Evolutionary conservation across 2,113 vertebrate genomes (phyloP), one percentile per base, ranked within the genome.

Genomic region (Calyptomena viridis): DNA sequence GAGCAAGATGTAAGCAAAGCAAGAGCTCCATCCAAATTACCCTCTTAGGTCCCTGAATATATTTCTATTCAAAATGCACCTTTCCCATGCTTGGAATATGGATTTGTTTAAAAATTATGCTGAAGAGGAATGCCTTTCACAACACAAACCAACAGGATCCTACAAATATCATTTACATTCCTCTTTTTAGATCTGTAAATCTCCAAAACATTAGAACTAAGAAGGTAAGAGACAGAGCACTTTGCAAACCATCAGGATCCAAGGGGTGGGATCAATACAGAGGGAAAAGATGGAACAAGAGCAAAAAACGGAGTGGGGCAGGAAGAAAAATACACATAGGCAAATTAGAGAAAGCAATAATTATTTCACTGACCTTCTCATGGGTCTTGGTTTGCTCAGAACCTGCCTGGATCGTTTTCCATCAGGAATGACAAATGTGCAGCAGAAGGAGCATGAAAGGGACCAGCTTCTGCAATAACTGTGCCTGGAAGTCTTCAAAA

Each of bases 361-460:
- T 87, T 92, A 87, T 90, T 93, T 72, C 52, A 67, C 66, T 82
- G 91, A 90, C 82, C 91, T 93, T 63, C 88, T 85, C 82, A 59
- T 11, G 74, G 74, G 93, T 78, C 88, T 94, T 10, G 16, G 55
- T 75, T 87, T 85, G 77, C 69, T 87, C 67, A 84, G 87, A 96
- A 89, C 73, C 87, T 84, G 87, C 69, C 73, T 87, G 56, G 42
- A 84, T 91, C 3, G 1, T 89, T 93, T 84, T 87, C 93, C n/a
- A 8, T 59, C 0, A 14, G 69, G 89, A 91, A 68, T 67, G 81
- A 84, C 30, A 82, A 74, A 75, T 3, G 59, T 59, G 52, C 0
- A 0, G 59, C 64, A 91, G 68, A 91, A 93, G 55, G 56, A 95
- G 55, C 55, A 58, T 22, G 30, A 85, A 84, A 81, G 55, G 84